Conservation (phyloP, 1,140 invertebrate species). For the Diuraphis noxia region DNA sequence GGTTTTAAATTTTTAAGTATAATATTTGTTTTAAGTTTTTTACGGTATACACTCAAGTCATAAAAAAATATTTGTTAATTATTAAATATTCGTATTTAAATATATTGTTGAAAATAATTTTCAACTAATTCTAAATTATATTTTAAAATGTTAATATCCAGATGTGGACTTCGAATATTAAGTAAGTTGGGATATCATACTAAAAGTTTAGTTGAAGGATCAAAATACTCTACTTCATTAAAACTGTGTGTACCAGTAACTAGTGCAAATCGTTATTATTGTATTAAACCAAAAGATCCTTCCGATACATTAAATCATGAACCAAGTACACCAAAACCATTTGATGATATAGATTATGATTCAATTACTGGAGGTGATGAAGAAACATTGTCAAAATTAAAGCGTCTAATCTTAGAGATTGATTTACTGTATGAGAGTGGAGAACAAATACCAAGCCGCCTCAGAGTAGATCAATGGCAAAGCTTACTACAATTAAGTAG, state of each 20-base stretch:
- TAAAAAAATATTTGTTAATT: not conserved
- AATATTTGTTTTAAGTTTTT: too few relatives aligned
- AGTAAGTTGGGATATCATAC: not conserved
- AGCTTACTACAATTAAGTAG: constrained; percentile 55
- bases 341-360: constrained; percentile 56
- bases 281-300: not conserved
- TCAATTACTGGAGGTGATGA: constrained; percentile 55
- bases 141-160: constrained; percentile 7
- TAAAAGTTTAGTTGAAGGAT: not conserved
- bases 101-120: not conserved
- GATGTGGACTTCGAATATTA: not conserved
- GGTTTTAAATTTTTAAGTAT: too few relatives aligned
- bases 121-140: not conserved
- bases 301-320: not conserved
- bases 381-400: constrained; percentile 56
- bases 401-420: constrained; percentile 57
- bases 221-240: not conserved
- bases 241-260: not conserved
- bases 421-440: constrained; percentile 57
- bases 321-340: not conserved
- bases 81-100: not conserved
- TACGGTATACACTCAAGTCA: too few relatives aligned
- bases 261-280: not conserved
- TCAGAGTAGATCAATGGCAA: constrained; percentile 56
- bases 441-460: constrained; percentile 55